Conservation (phyloP, 1,140 invertebrate species). For the Pseudomyrmex concolor region DNA sequence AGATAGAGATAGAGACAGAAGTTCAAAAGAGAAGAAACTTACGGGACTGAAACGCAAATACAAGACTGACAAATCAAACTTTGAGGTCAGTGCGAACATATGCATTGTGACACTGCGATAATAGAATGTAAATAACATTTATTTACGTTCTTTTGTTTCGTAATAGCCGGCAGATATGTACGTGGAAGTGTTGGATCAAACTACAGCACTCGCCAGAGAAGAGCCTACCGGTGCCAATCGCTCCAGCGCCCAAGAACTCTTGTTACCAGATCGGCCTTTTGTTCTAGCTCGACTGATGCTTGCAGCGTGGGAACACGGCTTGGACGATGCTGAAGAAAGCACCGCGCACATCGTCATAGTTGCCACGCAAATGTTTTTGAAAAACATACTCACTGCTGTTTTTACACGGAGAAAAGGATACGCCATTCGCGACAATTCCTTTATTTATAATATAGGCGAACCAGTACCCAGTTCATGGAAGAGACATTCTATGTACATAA, state of each 20-base stretch:
- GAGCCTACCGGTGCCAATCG: constrained; percentile 84
- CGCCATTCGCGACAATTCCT: constrained; percentile 88
- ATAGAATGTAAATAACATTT: background rate
- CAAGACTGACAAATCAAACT: constrained; percentile 88
- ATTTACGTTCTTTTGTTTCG: constrained; percentile 13
- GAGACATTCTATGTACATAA: constrained; percentile 85
- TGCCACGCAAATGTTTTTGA: constrained; percentile 91
- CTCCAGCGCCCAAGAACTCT: constrained; percentile 88
- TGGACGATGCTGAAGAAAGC: constrained; percentile 91
- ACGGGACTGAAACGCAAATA: constrained; percentile 86
- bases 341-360: constrained; percentile 91
- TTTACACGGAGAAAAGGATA: constrained; percentile 91
- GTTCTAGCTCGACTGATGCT: constrained; percentile 92
- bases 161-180: constrained; percentile 82
- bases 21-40: constrained; percentile 84
- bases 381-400: constrained; percentile 91
- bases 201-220: constrained; percentile 82
- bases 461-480: constrained; percentile 90
- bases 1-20: constrained; percentile 77
- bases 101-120: constrained; percentile 69
- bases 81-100: constrained; percentile 86
- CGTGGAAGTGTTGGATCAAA: constrained; percentile 82
- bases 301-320: constrained; percentile 92
- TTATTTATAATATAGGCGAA: constrained; percentile 90
- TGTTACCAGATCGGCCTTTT: constrained; percentile 91